phyloP scores from a whole-genome alignment of 2,888 invertebrate genomes.

The Drepana falcataria region DNA sequence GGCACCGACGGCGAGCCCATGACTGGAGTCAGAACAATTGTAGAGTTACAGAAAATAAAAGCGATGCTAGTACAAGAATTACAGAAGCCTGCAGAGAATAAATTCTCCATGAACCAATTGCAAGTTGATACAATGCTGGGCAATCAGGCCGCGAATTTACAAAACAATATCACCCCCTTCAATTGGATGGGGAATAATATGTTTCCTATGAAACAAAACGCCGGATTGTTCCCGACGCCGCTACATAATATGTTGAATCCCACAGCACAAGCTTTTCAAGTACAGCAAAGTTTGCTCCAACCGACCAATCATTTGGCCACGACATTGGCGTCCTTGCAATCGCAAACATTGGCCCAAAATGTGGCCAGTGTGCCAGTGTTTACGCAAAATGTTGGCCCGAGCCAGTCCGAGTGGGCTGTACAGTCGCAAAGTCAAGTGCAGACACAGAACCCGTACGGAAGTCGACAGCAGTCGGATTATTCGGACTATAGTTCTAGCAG shows the following conservation, averaged over 20 bases:
- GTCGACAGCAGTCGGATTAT: not conserved
- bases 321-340: not conserved
- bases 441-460: not conserved
- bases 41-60: conserved; percentile 20
- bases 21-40: conserved; percentile 14
- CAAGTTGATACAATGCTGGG: not conserved
- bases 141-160: conserved; percentile 25
- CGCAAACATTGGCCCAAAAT: not conserved
- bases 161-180: not conserved
- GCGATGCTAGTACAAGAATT: conserved; percentile 13
- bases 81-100: not conserved
- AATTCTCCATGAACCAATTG: not conserved
- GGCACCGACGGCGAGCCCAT: conserved; percentile 81
- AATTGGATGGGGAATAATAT: not conserved
- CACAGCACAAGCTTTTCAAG: not conserved
- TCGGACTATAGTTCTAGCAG: not conserved
- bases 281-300: not conserved
- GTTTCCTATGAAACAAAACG: not conserved
- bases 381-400: not conserved
- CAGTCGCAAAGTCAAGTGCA: not conserved
- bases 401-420: not conserved
- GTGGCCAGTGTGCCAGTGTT: not conserved
- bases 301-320: not conserved
- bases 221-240: not conserved
- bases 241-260: not conserved